Evolutionary conservation across 2,888 invertebrate genomes (phyloP).

Genomic region (Odontocerum albicorne): DNA sequence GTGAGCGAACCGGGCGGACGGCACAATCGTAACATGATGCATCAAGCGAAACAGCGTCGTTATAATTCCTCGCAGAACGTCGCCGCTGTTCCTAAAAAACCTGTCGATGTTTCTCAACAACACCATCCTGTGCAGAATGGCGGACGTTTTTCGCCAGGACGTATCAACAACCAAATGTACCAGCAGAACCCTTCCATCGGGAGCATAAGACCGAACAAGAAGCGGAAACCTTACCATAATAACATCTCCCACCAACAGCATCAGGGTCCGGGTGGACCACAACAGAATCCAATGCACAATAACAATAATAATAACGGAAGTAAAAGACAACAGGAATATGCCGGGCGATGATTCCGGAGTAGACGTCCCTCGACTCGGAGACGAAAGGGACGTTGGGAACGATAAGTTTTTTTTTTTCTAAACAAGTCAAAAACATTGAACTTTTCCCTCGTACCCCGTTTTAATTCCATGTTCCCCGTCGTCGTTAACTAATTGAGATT

Average conservation of each 20-base stretch:
- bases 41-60: slow-evolving; percentile 44
- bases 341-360: slow-evolving; percentile 20
- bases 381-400: slow-evolving; percentile 3
- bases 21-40: slow-evolving; percentile 10
- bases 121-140: slow-evolving; percentile 4
- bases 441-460: too few species aligned
- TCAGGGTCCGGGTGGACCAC: neutral
- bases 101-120: slow-evolving; percentile 1
- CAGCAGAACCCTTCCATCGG: slow-evolving; percentile 10
- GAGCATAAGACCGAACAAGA: slow-evolving; percentile 23
- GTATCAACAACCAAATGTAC: slow-evolving; percentile 19
- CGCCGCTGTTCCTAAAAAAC: slow-evolving; percentile 45
- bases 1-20: slow-evolving; percentile 28
- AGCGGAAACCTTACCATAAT: slow-evolving; percentile 27
- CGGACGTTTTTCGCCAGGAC: slow-evolving; percentile 27
- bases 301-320: neutral
- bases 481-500: too few species aligned
- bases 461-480: too few species aligned
- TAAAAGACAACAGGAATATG: slow-evolving; percentile 22
- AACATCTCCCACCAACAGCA: neutral
- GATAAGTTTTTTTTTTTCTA: too few species aligned
- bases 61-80: slow-evolving; percentile 44
- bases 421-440: too few species aligned
- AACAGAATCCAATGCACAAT: neutral
- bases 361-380: slow-evolving; percentile 16